A percentile compares a stretch with the other conserved stretches of the same genome.
Evolutionary conservation across 2,113 vertebrate species (phyloP).

Genomic region (Paramormyrops kingsleyae): DNA sequence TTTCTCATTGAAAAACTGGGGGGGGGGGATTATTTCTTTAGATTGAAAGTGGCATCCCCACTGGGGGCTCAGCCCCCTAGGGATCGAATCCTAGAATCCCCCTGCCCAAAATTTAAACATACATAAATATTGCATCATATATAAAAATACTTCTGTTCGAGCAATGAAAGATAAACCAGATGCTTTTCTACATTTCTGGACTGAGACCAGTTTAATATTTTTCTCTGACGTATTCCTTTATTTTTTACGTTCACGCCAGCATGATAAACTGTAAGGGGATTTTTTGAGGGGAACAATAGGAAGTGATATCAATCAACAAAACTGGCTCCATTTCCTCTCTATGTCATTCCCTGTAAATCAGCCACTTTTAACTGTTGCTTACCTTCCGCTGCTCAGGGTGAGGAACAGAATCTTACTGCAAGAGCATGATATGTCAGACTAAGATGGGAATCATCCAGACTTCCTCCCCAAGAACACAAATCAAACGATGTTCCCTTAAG

Average conservation of each 20-base stretch:
- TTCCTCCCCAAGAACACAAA: neutral
- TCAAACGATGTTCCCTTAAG: neutral
- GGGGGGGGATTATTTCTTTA: neutral
- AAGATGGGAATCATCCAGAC: neutral
- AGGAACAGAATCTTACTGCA: neutral
- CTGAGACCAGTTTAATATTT: neutral
- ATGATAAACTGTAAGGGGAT: neutral
- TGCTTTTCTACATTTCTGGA: neutral
- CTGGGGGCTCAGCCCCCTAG: neutral
- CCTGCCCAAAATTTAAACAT: neutral
- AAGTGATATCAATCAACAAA: neutral
- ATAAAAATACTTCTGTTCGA: neutral
- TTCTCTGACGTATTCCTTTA: neutral
- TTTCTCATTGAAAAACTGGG: neutral
- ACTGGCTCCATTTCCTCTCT: neutral
- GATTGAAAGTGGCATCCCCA: neutral
- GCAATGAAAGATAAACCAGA: neutral
- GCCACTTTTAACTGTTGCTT: neutral
- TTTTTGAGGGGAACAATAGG: neutral
- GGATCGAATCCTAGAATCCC: neutral
- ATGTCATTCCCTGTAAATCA: neutral
- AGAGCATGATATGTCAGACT: neutral
- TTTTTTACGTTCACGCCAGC: neutral
- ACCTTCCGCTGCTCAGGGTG: neutral
- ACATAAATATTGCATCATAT: neutral